Evolutionary conservation across 2,888 invertebrate genomes (phyloP).

Genomic region (Drosophila atripex): DNA sequence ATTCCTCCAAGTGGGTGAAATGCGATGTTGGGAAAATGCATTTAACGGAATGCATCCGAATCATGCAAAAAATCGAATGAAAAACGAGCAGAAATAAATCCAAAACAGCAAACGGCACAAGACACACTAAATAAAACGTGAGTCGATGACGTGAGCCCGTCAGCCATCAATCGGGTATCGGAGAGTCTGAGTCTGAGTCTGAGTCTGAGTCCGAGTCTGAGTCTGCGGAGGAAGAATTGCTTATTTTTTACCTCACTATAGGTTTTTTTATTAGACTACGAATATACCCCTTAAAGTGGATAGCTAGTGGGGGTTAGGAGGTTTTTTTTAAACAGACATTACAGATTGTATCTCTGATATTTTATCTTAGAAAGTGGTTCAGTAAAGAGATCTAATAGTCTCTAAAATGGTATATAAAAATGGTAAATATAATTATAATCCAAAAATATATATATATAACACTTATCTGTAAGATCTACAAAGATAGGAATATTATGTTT

Average conservation of each 20-base stretch:
- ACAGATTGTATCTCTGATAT: no score
- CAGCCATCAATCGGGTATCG: conserved; percentile 68
- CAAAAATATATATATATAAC: no score
- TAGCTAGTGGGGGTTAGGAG: no score
- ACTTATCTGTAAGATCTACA: no score
- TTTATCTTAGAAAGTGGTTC: no score
- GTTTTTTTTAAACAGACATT: no score
- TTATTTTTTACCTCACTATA: background rate
- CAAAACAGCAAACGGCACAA: background rate
- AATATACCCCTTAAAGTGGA: background rate
- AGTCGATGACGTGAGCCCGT: conserved; percentile 69
- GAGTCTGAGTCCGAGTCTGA: no score
- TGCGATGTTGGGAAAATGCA: conserved; percentile 62
- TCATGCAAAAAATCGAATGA: conserved; percentile 39
- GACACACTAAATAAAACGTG: conserved; percentile 46
- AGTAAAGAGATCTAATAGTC: no score
- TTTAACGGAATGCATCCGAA: conserved; percentile 58
- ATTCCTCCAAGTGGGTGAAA: conserved; percentile 41
- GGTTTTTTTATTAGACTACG: background rate
- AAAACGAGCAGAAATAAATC: conserved; percentile 3
- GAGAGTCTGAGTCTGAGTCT: no score
- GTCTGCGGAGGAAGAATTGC: conserved; percentile 13
- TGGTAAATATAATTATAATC: no score
- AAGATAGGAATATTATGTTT: no score
- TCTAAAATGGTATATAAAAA: no score